These are phyloP conservation scores for Drosophila austrosaltans DNA, from an alignment of 2,888 invertebrate species.

Conservation along the genomic window DNA sequence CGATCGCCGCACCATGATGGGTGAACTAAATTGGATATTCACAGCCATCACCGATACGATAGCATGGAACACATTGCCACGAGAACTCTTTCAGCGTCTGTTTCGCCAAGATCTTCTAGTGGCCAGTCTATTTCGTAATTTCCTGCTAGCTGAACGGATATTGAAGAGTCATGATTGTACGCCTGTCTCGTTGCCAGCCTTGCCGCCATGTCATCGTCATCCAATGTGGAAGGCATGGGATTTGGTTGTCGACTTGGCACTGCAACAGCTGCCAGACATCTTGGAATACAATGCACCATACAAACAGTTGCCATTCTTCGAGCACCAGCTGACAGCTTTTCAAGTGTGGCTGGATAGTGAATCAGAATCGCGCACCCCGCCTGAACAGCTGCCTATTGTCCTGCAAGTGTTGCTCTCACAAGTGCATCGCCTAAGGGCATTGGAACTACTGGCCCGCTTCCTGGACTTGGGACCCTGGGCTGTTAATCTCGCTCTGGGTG, in stretches of 20 bases:
- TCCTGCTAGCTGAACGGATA: slow-evolving; percentile 97
- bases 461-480: slow-evolving; percentile 98
- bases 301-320: slow-evolving; percentile 95
- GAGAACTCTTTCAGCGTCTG: slow-evolving; percentile 97
- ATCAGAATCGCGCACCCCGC: slow-evolving; percentile 91
- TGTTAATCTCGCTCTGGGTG: slow-evolving; percentile 96
- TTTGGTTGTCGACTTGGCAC: slow-evolving; percentile 95
- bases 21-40: slow-evolving; percentile 99
- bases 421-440: slow-evolving; percentile 94
- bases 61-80: slow-evolving; percentile 98
- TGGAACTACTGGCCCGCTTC: slow-evolving; percentile 96
- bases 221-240: slow-evolving; percentile 99
- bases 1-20: slow-evolving; percentile 98
- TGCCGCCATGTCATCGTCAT: slow-evolving; percentile 95
- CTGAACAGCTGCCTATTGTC: slow-evolving; percentile 98
- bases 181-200: slow-evolving; percentile 95
- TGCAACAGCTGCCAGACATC: slow-evolving; percentile 94
- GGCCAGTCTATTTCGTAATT: slow-evolving; percentile 99
- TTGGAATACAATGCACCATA: slow-evolving; percentile 86
- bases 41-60: slow-evolving; percentile 99
- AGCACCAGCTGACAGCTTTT: slow-evolving; percentile 98
- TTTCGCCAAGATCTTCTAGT: slow-evolving; percentile 99
- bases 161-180: slow-evolving; percentile 98
- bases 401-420: slow-evolving; percentile 92
- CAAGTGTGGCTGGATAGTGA: slow-evolving; percentile 87